These are phyloP conservation scores for Rhopilema esculentum DNA, from an alignment of 30 jellyfish, hydroid and myxozoan species.

Conservation along the genomic window DNA sequence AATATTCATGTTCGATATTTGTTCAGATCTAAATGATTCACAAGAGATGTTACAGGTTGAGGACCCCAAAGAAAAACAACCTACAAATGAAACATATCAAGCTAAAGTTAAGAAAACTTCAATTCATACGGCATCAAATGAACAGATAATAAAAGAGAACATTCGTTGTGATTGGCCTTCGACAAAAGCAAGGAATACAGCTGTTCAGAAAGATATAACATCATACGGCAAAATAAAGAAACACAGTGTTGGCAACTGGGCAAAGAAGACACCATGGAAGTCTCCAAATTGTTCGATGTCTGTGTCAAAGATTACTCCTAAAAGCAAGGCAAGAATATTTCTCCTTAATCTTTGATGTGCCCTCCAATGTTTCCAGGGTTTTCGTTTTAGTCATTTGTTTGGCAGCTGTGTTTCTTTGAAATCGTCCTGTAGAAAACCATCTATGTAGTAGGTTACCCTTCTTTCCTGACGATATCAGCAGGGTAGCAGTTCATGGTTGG, in stretches of 20 bases:
- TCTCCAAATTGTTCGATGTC: slow-evolving; percentile 3
- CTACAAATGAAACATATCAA: no score
- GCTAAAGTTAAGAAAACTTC: not conserved
- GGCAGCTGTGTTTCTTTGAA: not conserved
- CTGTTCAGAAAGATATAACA: slow-evolving; percentile 45
- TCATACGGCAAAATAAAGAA: slow-evolving; percentile 63
- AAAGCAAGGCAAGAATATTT: not conserved
- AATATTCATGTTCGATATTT: slow-evolving; percentile 45
- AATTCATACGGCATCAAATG: no score
- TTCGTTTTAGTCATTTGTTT: not conserved
- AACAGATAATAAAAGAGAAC: not conserved
- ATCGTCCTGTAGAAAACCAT: not conserved
- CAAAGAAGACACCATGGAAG: slow-evolving; percentile 22
- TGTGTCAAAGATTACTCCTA: not conserved
- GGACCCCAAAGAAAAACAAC: not conserved
- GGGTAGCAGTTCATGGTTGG: no score
- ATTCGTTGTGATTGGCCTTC: not conserved
- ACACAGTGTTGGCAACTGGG: slow-evolving; percentile 44
- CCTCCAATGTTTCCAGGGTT: not conserved
- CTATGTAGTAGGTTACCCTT: no score
- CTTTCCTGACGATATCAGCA: no score
- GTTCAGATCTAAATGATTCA: slow-evolving; percentile 39
- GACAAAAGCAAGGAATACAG: not conserved
- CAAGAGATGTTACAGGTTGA: not conserved
- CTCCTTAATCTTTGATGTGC: not conserved